A percentile compares a stretch with the other conserved stretches of the same genome.
Evolutionary conservation across 1,140 invertebrate genomes (phyloP).

Genomic region (Leptinotarsa undecemlineata): DNA sequence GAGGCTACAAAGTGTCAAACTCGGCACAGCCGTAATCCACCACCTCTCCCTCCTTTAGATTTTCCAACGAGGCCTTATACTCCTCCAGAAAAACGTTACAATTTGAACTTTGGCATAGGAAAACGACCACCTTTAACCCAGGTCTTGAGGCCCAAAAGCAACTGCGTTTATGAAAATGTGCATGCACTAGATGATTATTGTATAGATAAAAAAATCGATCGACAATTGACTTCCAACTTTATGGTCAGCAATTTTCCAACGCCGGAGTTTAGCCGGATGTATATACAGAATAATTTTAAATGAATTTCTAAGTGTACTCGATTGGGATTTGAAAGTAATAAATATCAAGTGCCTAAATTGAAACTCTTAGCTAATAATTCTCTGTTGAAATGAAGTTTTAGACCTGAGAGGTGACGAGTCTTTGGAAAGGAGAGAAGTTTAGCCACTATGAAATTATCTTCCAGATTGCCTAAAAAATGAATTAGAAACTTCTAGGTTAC

Average conservation of each 20-base stretch:
- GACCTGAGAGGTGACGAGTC: too few species aligned
- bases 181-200: constrained; percentile 46
- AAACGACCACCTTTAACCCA: constrained; percentile 21
- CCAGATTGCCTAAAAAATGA: too few species aligned
- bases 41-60: constrained; percentile 25
- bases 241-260: constrained; percentile 49
- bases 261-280: constrained; percentile 52
- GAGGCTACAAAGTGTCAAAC: constrained; percentile 1
- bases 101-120: constrained; percentile 45
- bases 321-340: background rate
- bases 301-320: constrained; percentile 19
- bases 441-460: too few species aligned
- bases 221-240: constrained; percentile 42
- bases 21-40: background rate
- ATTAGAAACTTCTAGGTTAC: too few species aligned
- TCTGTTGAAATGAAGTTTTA: too few species aligned
- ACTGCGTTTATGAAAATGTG: constrained; percentile 52
- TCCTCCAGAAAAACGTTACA: constrained; percentile 52
- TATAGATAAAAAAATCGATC: constrained; percentile 32
- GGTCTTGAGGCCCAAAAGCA: constrained; percentile 41
- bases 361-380: background rate
- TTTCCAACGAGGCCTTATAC: constrained; percentile 46
- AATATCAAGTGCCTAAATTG: background rate
- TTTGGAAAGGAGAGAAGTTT: too few species aligned
- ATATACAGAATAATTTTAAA: constrained; percentile 50